Evolutionary conservation across 1,140 invertebrate genomes (phyloP).

Genomic region (Brachionus manjavacas): DNA sequence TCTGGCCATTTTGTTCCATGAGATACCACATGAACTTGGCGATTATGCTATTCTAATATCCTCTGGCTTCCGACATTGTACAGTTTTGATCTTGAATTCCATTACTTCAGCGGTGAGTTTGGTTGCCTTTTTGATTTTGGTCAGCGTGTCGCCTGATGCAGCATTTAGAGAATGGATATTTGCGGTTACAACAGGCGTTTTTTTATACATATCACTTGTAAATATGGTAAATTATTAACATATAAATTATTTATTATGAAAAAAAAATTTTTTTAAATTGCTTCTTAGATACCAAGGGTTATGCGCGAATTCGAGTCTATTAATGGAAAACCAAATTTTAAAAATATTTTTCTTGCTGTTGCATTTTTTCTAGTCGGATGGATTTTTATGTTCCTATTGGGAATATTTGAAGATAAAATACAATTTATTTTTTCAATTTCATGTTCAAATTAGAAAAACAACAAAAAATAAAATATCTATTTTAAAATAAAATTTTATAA

Average conservation of each 20-base stretch:
- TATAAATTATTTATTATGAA: neutral
- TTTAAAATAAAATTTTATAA: too few species aligned
- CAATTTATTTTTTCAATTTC: neutral
- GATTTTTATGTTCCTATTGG: constrained; percentile 14
- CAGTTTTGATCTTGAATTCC: constrained; percentile 8
- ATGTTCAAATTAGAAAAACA: neutral
- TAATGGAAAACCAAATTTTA: neutral
- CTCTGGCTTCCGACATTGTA: constrained; percentile 8
- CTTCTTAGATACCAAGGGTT: neutral
- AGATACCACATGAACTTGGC: constrained; percentile 59
- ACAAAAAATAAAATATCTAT: too few species aligned
- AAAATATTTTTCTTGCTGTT: neutral
- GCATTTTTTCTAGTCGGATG: constrained; percentile 9
- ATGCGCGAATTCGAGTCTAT: neutral
- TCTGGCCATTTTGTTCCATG: constrained; percentile 60
- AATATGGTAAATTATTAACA: constrained; percentile 19
- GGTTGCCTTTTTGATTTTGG: neutral
- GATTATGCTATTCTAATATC: constrained; percentile 24
- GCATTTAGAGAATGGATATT: constrained; percentile 30
- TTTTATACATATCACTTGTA: constrained; percentile 26
- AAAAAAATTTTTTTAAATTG: neutral
- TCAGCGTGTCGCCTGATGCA: neutral
- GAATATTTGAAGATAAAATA: constrained; percentile 26
- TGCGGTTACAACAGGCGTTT: constrained; percentile 21
- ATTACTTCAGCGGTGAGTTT: neutral